Base-by-base conservation (phyloP, 2,888 invertebrate genomes). In the Hofmannophila pseudospretella region DNA sequence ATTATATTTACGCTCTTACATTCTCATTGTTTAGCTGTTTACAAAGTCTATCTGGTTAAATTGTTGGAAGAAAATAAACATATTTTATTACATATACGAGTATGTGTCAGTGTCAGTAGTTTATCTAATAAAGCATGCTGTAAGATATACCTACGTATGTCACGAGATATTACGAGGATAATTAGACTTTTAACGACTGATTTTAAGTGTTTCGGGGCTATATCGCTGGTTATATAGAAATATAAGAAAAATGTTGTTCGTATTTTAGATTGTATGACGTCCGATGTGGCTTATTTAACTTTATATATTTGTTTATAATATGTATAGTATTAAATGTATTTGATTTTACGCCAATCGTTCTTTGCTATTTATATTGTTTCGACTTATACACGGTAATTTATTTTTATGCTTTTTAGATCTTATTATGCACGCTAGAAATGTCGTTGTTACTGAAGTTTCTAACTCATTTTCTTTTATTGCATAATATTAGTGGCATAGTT, bases 1-100 rank as follows among this genome's bases (percentile, higher is more conserved):
- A 32, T 14, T 49, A 49, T 61, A 58, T 67, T 67, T 67, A 64
- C 63, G 59, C 60, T 68, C 52, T 58, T 59, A 61, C 53, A 55
- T 58, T 66, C 63, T 54, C 46, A 69, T 67, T 69, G 70, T 74
- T 75, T 84, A 74, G 73, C 63, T 70, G 59, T 74, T 70, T 72
- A 73, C 68, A 84, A 81, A 85, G 75, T 85, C 72, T 85, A 85
- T 82, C 77, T 62, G 74, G 80, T 82, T 82, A 73, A 58, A 45
- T 62, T 64, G 71, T 76, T 80, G 54, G 28, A 33, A 19, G 23
- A 36, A 56, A 60, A 65, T n/a, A 68, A 69, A 73, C 61, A 76
- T 81, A 82, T 82, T 82, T 79, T 81, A 81, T 73, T 69, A 76
- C 67, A 73, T 71, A 67, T 58, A 23, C 25, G 11, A 33, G 20